These are phyloP conservation scores for Crotalus horridus DNA, from an alignment of 2,113 vertebrate genomes.

Conservation along the genomic window DNA sequence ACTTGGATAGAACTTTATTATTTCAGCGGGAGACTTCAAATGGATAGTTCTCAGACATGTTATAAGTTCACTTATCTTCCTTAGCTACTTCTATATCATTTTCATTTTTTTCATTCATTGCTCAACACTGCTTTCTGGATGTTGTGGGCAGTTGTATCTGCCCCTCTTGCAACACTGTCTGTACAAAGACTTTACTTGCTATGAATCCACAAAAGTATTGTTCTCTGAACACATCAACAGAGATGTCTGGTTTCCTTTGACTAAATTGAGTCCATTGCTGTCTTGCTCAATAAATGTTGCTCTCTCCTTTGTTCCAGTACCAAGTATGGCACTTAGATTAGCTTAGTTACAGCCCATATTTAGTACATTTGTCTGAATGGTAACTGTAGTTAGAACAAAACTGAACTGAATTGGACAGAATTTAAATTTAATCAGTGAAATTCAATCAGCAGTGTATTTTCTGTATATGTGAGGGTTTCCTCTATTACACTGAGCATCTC, in stretches of 20 bases:
- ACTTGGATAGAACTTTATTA: background rate
- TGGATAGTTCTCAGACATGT: background rate
- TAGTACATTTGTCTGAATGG: background rate
- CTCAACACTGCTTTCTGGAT: background rate
- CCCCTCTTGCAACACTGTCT: background rate
- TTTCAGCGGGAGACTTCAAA: background rate
- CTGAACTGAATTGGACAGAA: background rate
- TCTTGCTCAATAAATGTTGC: background rate
- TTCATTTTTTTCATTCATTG: background rate
- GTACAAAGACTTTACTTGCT: background rate
- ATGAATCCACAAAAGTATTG: background rate
- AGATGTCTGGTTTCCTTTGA: background rate
- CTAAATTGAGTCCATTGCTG: background rate
- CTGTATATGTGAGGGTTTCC: background rate
- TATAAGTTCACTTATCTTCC: background rate
- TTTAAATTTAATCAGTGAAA: background rate
- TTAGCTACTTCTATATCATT: background rate
- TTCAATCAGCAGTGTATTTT: background rate
- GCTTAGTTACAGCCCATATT: background rate
- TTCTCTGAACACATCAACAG: background rate
- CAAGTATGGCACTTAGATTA: background rate
- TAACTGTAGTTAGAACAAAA: background rate
- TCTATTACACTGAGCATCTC: background rate
- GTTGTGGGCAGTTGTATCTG: background rate
- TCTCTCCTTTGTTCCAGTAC: background rate